Conservation (phyloP, 2,113 vertebrate species). For the Planiliza haematocheilus region DNA sequence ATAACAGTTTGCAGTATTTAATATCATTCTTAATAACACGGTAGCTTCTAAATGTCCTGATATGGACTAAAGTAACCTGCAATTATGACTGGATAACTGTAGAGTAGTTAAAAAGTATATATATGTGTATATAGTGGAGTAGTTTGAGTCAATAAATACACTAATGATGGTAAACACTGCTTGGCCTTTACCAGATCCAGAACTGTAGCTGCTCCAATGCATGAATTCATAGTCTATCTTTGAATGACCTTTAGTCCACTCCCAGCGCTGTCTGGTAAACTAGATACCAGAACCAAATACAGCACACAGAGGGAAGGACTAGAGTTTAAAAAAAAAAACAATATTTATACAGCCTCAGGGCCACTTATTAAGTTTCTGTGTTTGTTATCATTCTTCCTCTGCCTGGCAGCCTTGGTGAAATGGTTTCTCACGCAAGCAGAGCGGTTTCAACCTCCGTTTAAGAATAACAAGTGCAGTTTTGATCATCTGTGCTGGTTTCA, state of each 20-base stretch:
- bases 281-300: background rate
- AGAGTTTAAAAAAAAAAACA: slow-evolving; percentile 12
- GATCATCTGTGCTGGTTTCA: background rate
- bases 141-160: too few relatives aligned
- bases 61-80: too few relatives aligned
- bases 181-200: too few relatives aligned
- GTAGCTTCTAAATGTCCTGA: too few relatives aligned
- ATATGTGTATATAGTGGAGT: too few relatives aligned
- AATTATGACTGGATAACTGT: too few relatives aligned
- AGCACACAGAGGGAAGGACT: slow-evolving; percentile 3
- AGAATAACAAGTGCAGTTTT: slow-evolving; percentile 12
- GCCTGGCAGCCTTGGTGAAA: background rate
- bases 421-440: slow-evolving; percentile 8
- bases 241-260: too few relatives aligned
- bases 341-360: slow-evolving; percentile 39
- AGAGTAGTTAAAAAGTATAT: too few relatives aligned
- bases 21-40: too few relatives aligned
- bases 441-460: slow-evolving; percentile 3
- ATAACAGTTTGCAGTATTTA: too few relatives aligned
- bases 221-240: too few relatives aligned
- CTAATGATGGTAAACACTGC: too few relatives aligned
- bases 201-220: background rate
- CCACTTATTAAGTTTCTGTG: slow-evolving; percentile 27
- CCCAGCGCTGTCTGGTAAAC: background rate
- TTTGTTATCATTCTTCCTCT: slow-evolving; percentile 54